These are phyloP conservation scores for Yasuhikotakia modesta DNA, from an alignment of 2,797 vertebrate genomes.

Conservation along the genomic window DNA sequence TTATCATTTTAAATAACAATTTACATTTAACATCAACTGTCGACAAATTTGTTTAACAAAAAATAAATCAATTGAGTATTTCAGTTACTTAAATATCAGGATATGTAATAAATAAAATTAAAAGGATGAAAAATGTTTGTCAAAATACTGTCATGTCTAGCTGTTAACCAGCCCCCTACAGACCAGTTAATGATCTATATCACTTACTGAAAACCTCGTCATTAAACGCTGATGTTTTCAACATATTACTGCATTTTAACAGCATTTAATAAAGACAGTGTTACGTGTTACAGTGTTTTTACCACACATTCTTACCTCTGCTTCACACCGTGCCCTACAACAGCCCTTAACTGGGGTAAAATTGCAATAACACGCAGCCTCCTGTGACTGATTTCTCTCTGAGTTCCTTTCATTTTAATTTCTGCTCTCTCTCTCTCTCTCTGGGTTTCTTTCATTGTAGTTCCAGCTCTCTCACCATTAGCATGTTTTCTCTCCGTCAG, in stretches of 20 bases:
- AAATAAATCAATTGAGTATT: neutral
- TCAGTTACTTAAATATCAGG: neutral
- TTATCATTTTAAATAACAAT: neutral
- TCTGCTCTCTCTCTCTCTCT: neutral
- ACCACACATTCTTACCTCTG: neutral
- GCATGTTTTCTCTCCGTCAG: constrained; percentile 11
- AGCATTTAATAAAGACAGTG: too few species aligned
- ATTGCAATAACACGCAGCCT: neutral
- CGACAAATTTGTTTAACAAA: neutral
- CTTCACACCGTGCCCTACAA: neutral
- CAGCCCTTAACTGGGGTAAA: neutral
- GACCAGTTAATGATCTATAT: neutral
- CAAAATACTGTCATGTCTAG: neutral
- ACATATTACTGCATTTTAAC: neutral
- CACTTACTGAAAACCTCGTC: neutral
- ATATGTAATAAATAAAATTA: neutral
- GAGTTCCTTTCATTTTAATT: neutral
- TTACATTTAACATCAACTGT: neutral
- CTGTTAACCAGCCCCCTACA: neutral
- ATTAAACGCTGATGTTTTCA: neutral
- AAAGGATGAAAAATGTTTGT: too few species aligned
- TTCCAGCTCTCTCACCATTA: too few species aligned
- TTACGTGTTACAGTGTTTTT: neutral
- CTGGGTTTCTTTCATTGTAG: too few species aligned
- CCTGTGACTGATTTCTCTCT: neutral